A percentile compares a stretch with the other conserved stretches of the same genome.
phyloP scores from a whole-genome alignment of 2,113 vertebrate species.

The Lampris incognitus region DNA sequence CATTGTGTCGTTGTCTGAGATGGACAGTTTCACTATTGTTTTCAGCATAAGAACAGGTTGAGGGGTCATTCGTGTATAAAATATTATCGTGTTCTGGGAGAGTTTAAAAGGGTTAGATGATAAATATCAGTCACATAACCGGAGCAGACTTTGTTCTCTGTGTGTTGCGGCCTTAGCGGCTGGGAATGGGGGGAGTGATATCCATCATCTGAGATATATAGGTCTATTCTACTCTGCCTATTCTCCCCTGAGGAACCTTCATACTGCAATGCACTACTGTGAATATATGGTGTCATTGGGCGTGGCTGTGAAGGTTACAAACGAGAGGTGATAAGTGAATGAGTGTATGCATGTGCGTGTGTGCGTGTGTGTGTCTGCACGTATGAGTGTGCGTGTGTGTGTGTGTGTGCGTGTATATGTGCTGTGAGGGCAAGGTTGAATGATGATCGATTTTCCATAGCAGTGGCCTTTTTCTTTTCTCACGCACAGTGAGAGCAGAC shows the following conservation, averaged over 20 bases:
- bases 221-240: background rate
- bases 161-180: background rate
- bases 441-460: slow-evolving; percentile 39
- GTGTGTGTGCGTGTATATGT: background rate
- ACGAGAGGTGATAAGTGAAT: background rate
- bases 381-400: slow-evolving; percentile 10
- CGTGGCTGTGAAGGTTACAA: slow-evolving; percentile 41
- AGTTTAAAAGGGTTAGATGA: slow-evolving; percentile 11
- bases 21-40: background rate
- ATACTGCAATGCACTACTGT: background rate
- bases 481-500: slow-evolving; percentile 22
- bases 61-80: background rate
- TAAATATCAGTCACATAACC: slow-evolving; percentile 6
- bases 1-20: background rate
- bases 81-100: background rate
- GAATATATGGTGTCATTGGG: slow-evolving; percentile 11
- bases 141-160: slow-evolving; percentile 6
- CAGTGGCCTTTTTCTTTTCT: slow-evolving; percentile 40
- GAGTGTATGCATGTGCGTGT: slow-evolving; percentile 2
- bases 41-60: background rate
- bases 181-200: background rate
- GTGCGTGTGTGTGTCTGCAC: slow-evolving; percentile 19
- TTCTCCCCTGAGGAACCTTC: slow-evolving; percentile 11
- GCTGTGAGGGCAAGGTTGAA: slow-evolving; percentile 19
- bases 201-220: slow-evolving; percentile 6